Base-by-base conservation (phyloP, 2,113 vertebrate species). In the Lethenteron camtschaticum region DNA sequence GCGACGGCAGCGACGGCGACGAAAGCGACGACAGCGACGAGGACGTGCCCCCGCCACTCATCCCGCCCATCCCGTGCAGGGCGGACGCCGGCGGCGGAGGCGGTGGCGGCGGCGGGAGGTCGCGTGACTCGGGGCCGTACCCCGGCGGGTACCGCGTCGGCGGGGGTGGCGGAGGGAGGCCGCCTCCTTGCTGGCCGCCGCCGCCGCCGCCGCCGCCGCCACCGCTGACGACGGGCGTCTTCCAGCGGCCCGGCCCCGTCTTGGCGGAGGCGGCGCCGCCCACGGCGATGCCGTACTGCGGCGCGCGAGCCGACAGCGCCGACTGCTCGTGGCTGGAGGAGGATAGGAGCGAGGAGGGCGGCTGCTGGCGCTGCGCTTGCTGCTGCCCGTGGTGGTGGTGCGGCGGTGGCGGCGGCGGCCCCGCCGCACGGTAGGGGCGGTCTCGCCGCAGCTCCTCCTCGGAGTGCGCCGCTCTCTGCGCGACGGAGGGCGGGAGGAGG, bases 181-280 rank as follows among this genome's bases (percentile, higher is more conserved):
- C 80, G 7, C 41, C 41, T 7, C 3, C 3, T 3, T 41, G 41
- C 3, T 3, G 3, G 41, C 41, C 41, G 6, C 41, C 41, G 41
- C 41, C 5, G 41, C 41, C 41, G 41, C 41, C 5, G 41, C 41
- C 41, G 16, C 16, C 16, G 41, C 24, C 24, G 24, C 24, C 24
- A 3, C 24, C 24, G 41, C 4, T 5, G 41, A 6, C 41, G 41
- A 41, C 41, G 2, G 94, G 94, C 1, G 94, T 96, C 78, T 96
- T 96, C 94, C 94, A 99, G 11, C 92, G 89, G 12, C 90, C 89
- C 2, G 94, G 89, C 9, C 90, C 88, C 0, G 86, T 95, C 79
- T 89, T 99, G 77, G 86, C 85, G 78, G 89, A 85, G 13, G 77
- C 80, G 78, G 86, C 82, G 1, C 77, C 79, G 12, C 41, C 41